These are phyloP conservation scores for Epinephelus awoara DNA, from an alignment of 2,797 vertebrate genomes.

Conservation along the genomic window DNA sequence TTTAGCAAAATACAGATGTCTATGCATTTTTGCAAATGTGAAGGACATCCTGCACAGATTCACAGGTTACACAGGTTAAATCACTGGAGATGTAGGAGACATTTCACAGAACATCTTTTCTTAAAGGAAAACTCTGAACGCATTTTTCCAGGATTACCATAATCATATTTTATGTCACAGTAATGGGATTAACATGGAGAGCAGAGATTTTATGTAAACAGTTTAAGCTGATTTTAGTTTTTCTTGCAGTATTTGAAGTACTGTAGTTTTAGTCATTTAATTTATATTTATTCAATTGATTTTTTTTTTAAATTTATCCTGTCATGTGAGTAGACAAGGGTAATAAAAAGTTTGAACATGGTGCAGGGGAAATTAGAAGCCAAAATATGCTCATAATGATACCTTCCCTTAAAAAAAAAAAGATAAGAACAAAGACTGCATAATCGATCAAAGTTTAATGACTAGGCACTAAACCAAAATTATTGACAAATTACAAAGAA, in stretches of 20 bases:
- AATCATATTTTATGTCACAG: constrained; percentile 2
- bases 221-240: background rate
- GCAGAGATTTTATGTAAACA: background rate
- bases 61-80: background rate
- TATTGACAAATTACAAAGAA: too few relatives aligned
- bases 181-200: background rate
- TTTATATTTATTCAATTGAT: too few relatives aligned
- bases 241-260: background rate
- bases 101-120: background rate
- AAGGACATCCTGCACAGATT: background rate
- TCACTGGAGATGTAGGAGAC: background rate
- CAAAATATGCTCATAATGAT: too few relatives aligned
- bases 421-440: too few relatives aligned
- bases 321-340: too few relatives aligned
- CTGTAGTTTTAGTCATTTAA: too few relatives aligned
- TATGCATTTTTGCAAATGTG: background rate
- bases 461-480: too few relatives aligned
- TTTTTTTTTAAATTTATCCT: too few relatives aligned
- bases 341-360: too few relatives aligned
- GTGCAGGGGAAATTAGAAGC: too few relatives aligned
- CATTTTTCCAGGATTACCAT: background rate
- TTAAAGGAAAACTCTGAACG: background rate
- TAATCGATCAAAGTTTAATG: too few relatives aligned
- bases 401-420: too few relatives aligned
- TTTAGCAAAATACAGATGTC: background rate